phyloP scores from a whole-genome alignment of 2,888 invertebrate species.

The Plutella xylostella region DNA sequence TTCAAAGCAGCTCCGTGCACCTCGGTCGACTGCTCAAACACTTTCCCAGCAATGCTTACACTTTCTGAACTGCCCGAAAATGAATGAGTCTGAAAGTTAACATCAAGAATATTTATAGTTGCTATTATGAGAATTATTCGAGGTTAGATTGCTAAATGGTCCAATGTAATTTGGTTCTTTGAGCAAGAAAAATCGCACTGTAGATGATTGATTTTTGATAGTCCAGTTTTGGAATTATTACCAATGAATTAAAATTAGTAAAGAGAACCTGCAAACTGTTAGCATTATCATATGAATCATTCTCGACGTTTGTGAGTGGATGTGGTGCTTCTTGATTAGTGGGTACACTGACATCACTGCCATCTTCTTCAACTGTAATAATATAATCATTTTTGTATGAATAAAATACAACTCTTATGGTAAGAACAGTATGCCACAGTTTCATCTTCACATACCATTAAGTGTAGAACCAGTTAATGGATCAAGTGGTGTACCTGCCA shows the following conservation, averaged over 20 bases:
- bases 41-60: conserved; percentile 64
- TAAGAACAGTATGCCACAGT: not conserved
- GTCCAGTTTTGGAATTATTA: not conserved
- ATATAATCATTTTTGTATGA: not conserved
- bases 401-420: not conserved
- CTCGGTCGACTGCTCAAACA: conserved; percentile 54
- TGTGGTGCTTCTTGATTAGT: conserved; percentile 62
- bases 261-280: conserved; percentile 55
- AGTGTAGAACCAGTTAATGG: conserved; percentile 34
- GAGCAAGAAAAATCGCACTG: not conserved
- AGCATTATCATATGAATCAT: conserved; percentile 65
- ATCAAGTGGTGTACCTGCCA: conserved; percentile 70
- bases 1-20: conserved; percentile 84
- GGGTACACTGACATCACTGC: conserved; percentile 24
- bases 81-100: conserved; percentile 45
- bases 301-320: conserved; percentile 81
- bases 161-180: too few species aligned
- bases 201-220: not conserved
- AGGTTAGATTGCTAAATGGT: too few species aligned
- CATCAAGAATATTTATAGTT: not conserved
- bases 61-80: conserved; percentile 71
- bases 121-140: too few species aligned
- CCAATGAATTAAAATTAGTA: not conserved
- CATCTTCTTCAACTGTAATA: conserved; percentile 29
- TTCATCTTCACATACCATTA: not conserved